These are phyloP conservation scores for Caenorhabditis macrosperma DNA, from an alignment of 2,888 invertebrate species.

Conservation along the genomic window DNA sequence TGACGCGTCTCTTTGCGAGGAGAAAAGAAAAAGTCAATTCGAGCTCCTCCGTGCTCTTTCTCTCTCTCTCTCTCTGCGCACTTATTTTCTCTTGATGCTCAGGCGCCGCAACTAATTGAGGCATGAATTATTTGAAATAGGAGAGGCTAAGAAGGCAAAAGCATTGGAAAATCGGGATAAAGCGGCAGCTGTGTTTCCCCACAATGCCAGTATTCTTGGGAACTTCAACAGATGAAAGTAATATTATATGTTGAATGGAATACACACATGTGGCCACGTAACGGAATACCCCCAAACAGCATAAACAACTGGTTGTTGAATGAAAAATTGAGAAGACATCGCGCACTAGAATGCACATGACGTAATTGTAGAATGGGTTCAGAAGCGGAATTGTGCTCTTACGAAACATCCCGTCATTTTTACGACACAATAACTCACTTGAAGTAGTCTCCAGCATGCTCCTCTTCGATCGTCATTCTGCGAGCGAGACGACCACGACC, in stretches of 20 bases:
- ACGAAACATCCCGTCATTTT: not conserved
- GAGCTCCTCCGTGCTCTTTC: not conserved
- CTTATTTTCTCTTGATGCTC: not conserved
- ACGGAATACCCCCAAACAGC: slow-evolving; percentile 4
- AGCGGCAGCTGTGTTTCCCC: not conserved
- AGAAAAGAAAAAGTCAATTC: not conserved
- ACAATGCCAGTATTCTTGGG: not conserved
- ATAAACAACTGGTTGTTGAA: not conserved
- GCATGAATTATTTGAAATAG: slow-evolving; percentile 4
- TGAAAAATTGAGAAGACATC: not conserved
- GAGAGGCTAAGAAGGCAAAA: slow-evolving; percentile 9
- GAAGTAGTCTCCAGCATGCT: slow-evolving; percentile 74
- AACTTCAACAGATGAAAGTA: not conserved
- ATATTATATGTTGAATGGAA: slow-evolving; percentile 7
- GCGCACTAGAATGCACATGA: not conserved
- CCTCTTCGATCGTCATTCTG: slow-evolving; percentile 76
- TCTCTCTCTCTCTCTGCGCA: not conserved
- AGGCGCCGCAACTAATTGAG: slow-evolving; percentile 5
- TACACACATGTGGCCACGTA: slow-evolving; percentile 11
- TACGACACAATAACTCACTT: slow-evolving; percentile 52
- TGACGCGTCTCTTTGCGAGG: not conserved
- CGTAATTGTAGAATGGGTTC: not conserved
- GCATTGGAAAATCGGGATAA: not conserved
- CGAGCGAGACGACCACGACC: slow-evolving; percentile 67
- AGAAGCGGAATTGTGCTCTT: not conserved